These are phyloP conservation scores for Zaprionus camerounensis DNA, from an alignment of 1,140 invertebrate species.

Conservation along the genomic window DNA sequence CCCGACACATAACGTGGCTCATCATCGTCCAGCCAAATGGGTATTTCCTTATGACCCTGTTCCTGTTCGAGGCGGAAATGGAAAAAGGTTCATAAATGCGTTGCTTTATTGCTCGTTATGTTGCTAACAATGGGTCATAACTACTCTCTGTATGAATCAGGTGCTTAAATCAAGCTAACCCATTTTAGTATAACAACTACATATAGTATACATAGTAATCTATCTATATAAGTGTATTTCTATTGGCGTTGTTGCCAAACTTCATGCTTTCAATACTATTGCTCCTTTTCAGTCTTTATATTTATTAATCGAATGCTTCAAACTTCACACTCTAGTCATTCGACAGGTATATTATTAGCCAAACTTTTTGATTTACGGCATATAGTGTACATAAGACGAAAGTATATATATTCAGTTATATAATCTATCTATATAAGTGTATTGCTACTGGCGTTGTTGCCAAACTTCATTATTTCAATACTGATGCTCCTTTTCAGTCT, in stretches of 20 bases:
- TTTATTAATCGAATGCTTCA: too few species aligned
- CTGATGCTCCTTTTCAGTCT: not conserved
- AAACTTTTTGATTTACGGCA: too few species aligned
- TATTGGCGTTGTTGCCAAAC: not conserved
- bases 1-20: slow-evolving; percentile 82
- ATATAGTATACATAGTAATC: too few species aligned
- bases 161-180: too few species aligned
- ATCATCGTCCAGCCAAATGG: slow-evolving; percentile 78
- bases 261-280: not conserved
- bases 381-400: too few species aligned
- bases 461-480: not conserved
- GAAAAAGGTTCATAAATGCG: slow-evolving; percentile 6
- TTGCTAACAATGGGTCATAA: not conserved
- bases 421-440: too few species aligned
- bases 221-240: too few species aligned
- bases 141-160: not conserved
- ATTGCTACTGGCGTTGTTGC: not conserved
- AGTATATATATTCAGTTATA: too few species aligned
- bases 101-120: slow-evolving; percentile 14
- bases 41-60: slow-evolving; percentile 78
- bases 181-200: too few species aligned
- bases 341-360: too few species aligned
- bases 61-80: slow-evolving; percentile 49
- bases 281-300: not conserved
- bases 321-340: too few species aligned